phyloP scores from a whole-genome alignment of 2,888 invertebrate species.

The Meiosimyza decipiens region DNA sequence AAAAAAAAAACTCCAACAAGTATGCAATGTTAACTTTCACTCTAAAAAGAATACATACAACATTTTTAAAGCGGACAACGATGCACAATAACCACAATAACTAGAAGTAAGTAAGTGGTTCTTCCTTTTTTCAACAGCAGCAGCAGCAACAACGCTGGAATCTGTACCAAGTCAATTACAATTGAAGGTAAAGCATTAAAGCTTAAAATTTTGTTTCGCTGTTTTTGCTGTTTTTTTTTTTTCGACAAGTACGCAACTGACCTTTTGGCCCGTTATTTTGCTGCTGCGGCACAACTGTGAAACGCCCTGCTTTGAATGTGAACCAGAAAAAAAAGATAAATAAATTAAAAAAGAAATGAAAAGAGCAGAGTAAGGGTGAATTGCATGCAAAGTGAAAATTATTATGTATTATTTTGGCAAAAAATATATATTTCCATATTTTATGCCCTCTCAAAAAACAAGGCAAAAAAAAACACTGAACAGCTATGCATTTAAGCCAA shows the following conservation, averaged over 20 bases:
- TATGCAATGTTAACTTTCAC: too few species aligned
- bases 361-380: too few species aligned
- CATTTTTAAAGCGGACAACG: too few species aligned
- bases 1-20: background rate
- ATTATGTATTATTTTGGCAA: constrained; percentile 27
- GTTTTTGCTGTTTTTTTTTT: background rate
- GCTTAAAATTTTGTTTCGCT: background rate
- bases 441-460: background rate
- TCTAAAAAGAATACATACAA: too few species aligned
- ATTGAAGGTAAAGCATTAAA: constrained; percentile 3
- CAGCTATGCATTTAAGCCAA: background rate
- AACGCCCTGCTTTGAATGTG: too few species aligned
- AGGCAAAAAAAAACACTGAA: background rate
- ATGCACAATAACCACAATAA: too few species aligned
- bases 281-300: background rate
- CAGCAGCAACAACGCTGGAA: background rate
- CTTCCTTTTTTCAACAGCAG: background rate
- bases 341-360: too few species aligned
- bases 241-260: background rate
- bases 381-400: background rate
- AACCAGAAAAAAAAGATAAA: too few species aligned
- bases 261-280: constrained; percentile 15
- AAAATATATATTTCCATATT: background rate
- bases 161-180: background rate
- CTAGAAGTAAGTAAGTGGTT: too few species aligned